A percentile compares a stretch with the other conserved stretches of the same genome.
These are phyloP conservation scores for Pelodytes ibericus DNA, from an alignment of 2,797 vertebrate species.

Conservation along the genomic window DNA sequence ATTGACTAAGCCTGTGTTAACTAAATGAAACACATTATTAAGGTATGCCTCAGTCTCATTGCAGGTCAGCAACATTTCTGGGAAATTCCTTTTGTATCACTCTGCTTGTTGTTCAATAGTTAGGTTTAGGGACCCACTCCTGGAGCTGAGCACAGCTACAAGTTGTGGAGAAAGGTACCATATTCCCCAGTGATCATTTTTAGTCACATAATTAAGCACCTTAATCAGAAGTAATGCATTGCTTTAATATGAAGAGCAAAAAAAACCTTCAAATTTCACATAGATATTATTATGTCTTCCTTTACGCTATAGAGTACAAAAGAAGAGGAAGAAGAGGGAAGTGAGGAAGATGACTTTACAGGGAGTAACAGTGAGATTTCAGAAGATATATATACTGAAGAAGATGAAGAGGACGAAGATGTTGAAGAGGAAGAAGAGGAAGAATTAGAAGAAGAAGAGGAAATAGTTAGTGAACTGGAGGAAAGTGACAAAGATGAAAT, in stretches of 20 bases:
- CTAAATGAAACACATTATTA: too few relatives aligned
- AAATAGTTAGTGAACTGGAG: constrained; percentile 59
- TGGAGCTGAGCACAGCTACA: too few relatives aligned
- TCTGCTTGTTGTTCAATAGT: too few relatives aligned
- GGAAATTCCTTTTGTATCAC: too few relatives aligned
- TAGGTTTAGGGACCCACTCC: too few relatives aligned
- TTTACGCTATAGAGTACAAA: constrained; percentile 67
- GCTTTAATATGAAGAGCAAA: not conserved
- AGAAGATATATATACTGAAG: constrained; percentile 62
- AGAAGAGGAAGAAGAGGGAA: constrained; percentile 67
- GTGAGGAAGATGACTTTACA: constrained; percentile 58
- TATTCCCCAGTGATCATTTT: too few relatives aligned
- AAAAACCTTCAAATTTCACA: not conserved
- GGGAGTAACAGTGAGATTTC: constrained; percentile 51
- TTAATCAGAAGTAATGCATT: not conserved
- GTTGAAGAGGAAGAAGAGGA: constrained; percentile 72
- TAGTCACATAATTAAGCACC: too few relatives aligned
- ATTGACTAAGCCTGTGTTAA: too few relatives aligned
- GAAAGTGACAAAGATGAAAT: constrained; percentile 58
- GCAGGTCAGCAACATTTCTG: too few relatives aligned
- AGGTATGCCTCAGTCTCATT: too few relatives aligned
- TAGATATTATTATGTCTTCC: not conserved
- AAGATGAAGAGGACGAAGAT: constrained; percentile 74
- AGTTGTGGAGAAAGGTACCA: too few relatives aligned
- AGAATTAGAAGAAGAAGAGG: constrained; percentile 55